A percentile compares a stretch with the other conserved stretches of the same genome.
Conservation (phyloP, 2,888 invertebrate species). For the Nasonia oneida region DNA sequence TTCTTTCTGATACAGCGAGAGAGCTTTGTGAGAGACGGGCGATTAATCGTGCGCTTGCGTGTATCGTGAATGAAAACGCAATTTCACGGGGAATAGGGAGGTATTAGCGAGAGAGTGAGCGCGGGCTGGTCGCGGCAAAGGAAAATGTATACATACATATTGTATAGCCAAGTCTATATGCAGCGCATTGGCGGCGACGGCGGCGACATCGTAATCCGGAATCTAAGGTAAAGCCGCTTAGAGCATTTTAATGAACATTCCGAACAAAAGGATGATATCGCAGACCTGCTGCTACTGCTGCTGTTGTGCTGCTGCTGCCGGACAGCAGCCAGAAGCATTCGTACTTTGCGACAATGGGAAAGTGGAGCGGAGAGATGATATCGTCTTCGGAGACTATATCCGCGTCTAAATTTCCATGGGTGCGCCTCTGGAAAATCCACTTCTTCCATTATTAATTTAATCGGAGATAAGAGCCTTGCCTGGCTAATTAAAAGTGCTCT, state of each 20-base stretch:
- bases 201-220: conserved; percentile 56
- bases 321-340: conserved; percentile 54
- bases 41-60: conserved; percentile 25
- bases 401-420: conserved; percentile 24
- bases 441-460: conserved; percentile 1
- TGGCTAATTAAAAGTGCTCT: not conserved
- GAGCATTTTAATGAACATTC: conserved; percentile 73
- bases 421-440: not conserved
- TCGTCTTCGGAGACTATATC: conserved; percentile 26
- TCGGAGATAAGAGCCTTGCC: not conserved
- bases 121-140: not conserved
- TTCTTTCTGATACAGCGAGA: not conserved
- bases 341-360: conserved; percentile 71
- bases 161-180: not conserved
- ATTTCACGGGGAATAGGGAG: conserved; percentile 3
- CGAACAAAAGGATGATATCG: conserved; percentile 72
- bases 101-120: not conserved
- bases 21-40: not conserved
- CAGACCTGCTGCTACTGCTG: conserved; percentile 5
- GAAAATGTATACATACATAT: not conserved
- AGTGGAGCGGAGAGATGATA: conserved; percentile 19
- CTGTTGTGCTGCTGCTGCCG: conserved; percentile 6
- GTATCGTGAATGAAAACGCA: conserved; percentile 41
- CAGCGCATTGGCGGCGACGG: not conserved
- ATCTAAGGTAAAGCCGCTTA: conserved; percentile 68